phyloP scores from a whole-genome alignment of 2,888 invertebrate genomes.

The Eristalis tenax region DNA sequence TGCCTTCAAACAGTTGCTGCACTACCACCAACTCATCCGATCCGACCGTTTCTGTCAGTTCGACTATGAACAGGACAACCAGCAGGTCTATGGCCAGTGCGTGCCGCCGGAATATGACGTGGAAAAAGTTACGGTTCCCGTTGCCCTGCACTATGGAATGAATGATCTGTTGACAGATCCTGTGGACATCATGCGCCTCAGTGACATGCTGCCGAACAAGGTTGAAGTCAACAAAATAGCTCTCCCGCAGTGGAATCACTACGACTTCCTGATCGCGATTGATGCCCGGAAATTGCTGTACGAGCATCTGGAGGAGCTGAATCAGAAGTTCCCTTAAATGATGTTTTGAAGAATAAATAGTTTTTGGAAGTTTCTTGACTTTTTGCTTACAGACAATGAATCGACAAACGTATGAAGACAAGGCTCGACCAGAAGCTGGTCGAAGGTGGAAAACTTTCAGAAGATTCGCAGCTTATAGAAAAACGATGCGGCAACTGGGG shows the following conservation, averaged over 20 bases:
- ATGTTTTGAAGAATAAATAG: background rate
- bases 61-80: conserved; percentile 82
- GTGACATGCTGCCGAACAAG: conserved; percentile 75
- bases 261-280: conserved; percentile 75
- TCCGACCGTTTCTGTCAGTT: conserved; percentile 81
- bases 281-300: conserved; percentile 73
- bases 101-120: conserved; percentile 82
- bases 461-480: no score
- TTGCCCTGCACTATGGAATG: conserved; percentile 82
- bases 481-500: no score
- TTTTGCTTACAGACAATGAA: no score
- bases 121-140: conserved; percentile 78
- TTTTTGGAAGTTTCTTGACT: background rate
- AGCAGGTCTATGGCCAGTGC: conserved; percentile 81
- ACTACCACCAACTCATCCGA: conserved; percentile 82
- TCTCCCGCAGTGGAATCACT: conserved; percentile 74
- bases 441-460: no score
- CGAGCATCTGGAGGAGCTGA: conserved; percentile 73
- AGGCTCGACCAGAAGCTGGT: no score
- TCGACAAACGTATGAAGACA: no score
- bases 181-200: conserved; percentile 75
- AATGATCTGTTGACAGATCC: conserved; percentile 83
- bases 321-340: conserved; percentile 51
- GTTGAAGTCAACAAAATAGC: conserved; percentile 56
- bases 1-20: conserved; percentile 82